Evolutionary conservation across 2,797 vertebrate genomes (phyloP).

Genomic region (Tapirus indicus): DNA sequence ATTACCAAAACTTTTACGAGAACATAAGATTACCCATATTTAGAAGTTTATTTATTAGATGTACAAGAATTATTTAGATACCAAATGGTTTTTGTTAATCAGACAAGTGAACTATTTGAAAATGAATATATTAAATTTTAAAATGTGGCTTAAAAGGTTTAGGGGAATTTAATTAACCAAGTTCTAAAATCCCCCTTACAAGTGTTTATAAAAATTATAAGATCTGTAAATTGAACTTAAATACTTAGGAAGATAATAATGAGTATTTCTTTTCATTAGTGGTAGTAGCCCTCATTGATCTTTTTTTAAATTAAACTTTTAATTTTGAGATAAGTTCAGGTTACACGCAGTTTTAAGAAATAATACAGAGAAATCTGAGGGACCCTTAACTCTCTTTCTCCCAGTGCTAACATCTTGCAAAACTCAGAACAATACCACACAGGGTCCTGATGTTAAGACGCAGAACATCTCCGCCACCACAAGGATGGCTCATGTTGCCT

Average conservation of each 20-base stretch:
- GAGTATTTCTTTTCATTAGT: slow-evolving; percentile 40
- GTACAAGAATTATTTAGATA: slow-evolving; percentile 37
- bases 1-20: background rate
- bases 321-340: slow-evolving; percentile 23
- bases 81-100: slow-evolving; percentile 24
- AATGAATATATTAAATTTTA: slow-evolving; percentile 35
- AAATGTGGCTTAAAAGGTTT: background rate
- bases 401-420: background rate
- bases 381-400: background rate
- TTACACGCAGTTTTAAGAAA: slow-evolving; percentile 41
- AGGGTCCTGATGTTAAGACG: background rate
- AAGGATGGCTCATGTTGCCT: background rate
- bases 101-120: slow-evolving; percentile 35
- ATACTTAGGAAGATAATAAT: slow-evolving; percentile 36
- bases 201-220: slow-evolving; percentile 41
- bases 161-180: slow-evolving; percentile 64
- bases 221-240: slow-evolving; percentile 42
- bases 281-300: background rate
- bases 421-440: background rate
- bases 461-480: background rate
- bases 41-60: slow-evolving; percentile 41
- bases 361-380: background rate
- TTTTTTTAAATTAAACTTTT: slow-evolving; percentile 46
- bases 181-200: slow-evolving; percentile 5
- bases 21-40: background rate